Conservation (phyloP, 1,140 invertebrate genomes). For the Panulirus ornatus region DNA sequence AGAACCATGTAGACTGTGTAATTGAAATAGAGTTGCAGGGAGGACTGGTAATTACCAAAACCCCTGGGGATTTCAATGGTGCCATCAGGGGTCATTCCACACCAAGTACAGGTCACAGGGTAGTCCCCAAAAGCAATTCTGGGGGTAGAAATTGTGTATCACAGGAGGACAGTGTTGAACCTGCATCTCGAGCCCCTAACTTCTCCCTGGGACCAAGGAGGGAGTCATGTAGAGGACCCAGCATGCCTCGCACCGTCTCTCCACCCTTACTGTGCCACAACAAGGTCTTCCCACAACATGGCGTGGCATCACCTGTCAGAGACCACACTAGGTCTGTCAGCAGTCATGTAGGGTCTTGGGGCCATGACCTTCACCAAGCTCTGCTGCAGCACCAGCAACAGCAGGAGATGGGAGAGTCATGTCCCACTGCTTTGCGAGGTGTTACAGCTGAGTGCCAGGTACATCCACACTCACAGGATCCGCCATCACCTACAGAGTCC, state of each 20-base stretch:
- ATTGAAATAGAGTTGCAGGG: background rate
- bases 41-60: background rate
- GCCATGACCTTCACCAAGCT: background rate
- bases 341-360: background rate
- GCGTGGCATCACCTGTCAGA: background rate
- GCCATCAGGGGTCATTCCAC: background rate
- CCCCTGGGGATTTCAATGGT: background rate
- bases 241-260: slow-evolving; percentile 10
- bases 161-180: slow-evolving; percentile 21
- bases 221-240: slow-evolving; percentile 16
- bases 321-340: background rate
- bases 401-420: background rate
- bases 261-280: slow-evolving; percentile 59
- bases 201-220: slow-evolving; percentile 26
- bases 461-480: slow-evolving; percentile 39
- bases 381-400: slow-evolving; percentile 2
- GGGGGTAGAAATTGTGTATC: background rate
- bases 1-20: slow-evolving; percentile 30
- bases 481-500: slow-evolving; percentile 63
- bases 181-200: background rate
- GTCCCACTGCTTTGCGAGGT: slow-evolving; percentile 21
- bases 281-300: slow-evolving; percentile 60
- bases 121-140: slow-evolving; percentile 20
- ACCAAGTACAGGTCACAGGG: background rate
- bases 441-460: slow-evolving; percentile 52